These are phyloP conservation scores for Cydia strobilella DNA, from an alignment of 1,140 invertebrate genomes.

Conservation along the genomic window DNA sequence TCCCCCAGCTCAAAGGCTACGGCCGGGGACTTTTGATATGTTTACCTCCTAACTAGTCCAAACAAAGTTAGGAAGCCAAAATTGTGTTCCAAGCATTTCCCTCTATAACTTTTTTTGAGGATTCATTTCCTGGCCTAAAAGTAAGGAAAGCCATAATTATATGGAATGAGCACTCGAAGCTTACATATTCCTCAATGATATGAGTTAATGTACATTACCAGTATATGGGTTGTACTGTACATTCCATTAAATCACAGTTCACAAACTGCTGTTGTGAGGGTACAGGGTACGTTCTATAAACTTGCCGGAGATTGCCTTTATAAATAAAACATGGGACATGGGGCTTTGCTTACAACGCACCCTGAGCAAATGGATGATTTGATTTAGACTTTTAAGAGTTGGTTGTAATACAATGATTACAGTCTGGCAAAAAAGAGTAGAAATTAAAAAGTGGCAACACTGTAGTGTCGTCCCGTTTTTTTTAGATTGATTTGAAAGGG, in stretches of 20 bases:
- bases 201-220: neutral
- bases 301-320: conserved; percentile 48
- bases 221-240: neutral
- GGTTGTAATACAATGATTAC: conserved; percentile 17
- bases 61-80: too few species aligned
- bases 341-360: conserved; percentile 21
- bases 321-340: conserved; percentile 44
- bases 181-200: neutral
- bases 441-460: too few species aligned
- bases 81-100: too few species aligned
- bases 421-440: too few species aligned
- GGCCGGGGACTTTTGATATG: too few species aligned
- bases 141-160: too few species aligned
- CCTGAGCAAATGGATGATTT: neutral
- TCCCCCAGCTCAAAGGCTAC: too few species aligned
- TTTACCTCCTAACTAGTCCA: too few species aligned
- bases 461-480: too few species aligned
- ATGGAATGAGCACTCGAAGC: neutral
- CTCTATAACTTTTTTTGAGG: too few species aligned
- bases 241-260: conserved; percentile 17
- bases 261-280: conserved; percentile 23
- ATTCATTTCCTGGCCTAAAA: too few species aligned
- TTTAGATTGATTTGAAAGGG: too few species aligned
- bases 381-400: neutral
- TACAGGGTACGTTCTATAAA: conserved; percentile 41